Evolutionary conservation across 1,140 invertebrate genomes (phyloP).

Genomic region (Bombus pyrosoma): DNA sequence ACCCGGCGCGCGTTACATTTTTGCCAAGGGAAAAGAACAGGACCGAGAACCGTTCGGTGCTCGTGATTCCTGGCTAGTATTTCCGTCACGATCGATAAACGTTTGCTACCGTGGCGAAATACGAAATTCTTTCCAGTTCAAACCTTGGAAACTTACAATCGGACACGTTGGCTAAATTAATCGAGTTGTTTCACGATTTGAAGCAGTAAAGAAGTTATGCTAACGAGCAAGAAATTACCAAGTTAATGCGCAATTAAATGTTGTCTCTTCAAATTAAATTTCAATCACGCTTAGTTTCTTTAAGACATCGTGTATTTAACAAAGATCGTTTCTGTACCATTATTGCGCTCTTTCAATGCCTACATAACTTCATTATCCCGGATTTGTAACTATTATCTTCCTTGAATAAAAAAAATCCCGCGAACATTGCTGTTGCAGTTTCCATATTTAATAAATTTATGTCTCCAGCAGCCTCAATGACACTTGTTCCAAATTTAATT

Average conservation of each 20-base stretch:
- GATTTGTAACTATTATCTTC: neutral
- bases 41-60: neutral
- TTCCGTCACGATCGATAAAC: constrained; percentile 24
- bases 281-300: neutral
- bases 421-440: too few species aligned
- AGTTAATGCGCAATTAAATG: neutral
- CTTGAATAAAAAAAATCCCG: too few species aligned
- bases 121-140: neutral
- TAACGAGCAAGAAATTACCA: neutral
- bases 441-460: too few species aligned
- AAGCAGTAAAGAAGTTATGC: neutral
- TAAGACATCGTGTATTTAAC: too few species aligned
- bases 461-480: too few species aligned
- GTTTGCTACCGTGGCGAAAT: neutral
- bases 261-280: neutral
- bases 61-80: constrained; percentile 8
- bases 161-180: neutral
- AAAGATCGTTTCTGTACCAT: too few species aligned
- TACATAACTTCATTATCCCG: neutral
- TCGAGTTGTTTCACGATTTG: neutral
- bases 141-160: neutral
- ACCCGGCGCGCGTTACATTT: neutral
- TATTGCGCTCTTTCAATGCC: too few species aligned
- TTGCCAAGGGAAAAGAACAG: neutral
- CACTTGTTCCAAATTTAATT: too few species aligned